Evolutionary conservation across 2,113 vertebrate genomes (phyloP).

Genomic region (Peucedramus taeniatus): DNA sequence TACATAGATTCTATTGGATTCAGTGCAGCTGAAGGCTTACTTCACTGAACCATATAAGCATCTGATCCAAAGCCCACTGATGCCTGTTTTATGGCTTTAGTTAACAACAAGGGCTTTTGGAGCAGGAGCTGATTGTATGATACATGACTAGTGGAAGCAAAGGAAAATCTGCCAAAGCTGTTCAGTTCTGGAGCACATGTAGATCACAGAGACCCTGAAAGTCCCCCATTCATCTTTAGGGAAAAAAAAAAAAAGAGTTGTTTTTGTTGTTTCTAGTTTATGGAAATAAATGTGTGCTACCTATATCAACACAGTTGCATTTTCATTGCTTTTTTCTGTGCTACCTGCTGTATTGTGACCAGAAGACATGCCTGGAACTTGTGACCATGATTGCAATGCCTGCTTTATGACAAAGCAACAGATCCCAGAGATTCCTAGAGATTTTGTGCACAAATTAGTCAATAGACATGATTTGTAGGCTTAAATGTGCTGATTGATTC

Average conservation of each 20-base stretch:
- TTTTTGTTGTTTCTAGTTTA: neutral
- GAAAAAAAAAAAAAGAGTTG: neutral
- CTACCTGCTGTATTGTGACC: neutral
- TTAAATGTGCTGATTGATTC: neutral
- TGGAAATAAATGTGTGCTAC: neutral
- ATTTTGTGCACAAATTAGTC: neutral
- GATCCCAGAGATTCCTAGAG: neutral
- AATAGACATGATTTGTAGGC: neutral
- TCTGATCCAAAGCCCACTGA: neutral
- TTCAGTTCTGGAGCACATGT: neutral
- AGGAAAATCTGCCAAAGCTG: neutral
- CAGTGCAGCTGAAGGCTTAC: neutral
- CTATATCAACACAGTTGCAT: neutral
- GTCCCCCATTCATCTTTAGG: neutral
- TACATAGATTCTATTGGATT: neutral
- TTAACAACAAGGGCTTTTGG: neutral
- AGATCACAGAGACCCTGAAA: neutral
- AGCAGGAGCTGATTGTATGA: neutral
- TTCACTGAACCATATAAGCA: neutral
- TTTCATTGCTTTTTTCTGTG: neutral
- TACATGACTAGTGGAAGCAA: neutral
- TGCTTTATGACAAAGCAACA: neutral
- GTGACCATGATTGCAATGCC: neutral
- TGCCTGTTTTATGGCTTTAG: neutral
- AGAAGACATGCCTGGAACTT: neutral